These are phyloP conservation scores for Carapus acus DNA, from an alignment of 2,797 vertebrate genomes.

Conservation along the genomic window DNA sequence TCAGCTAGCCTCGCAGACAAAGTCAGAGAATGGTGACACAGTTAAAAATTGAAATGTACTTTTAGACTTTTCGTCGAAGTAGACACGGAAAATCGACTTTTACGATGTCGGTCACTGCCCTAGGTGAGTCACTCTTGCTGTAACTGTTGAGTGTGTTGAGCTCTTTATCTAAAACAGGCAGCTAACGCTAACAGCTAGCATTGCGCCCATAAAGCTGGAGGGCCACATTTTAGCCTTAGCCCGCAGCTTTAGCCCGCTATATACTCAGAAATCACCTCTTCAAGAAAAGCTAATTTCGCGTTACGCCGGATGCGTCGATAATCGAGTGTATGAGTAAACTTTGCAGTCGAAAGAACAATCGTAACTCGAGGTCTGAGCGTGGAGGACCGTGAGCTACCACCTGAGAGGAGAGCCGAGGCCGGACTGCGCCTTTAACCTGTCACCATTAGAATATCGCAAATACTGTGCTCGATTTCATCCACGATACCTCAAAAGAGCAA, in stretches of 20 bases:
- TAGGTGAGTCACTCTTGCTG: constrained; percentile 58
- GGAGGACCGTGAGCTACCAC: no score
- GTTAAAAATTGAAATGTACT: constrained; percentile 53
- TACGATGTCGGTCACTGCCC: constrained; percentile 68
- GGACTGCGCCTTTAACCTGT: no score
- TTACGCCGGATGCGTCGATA: no score
- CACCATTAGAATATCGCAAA: no score
- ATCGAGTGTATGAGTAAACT: no score
- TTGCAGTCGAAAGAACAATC: no score
- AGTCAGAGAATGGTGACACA: constrained; percentile 10
- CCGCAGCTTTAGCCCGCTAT: neutral
- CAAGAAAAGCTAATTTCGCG: no score
- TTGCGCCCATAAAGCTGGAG: neutral
- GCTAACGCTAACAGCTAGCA: constrained; percentile 5
- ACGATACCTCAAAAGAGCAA: no score
- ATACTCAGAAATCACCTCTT: no score
- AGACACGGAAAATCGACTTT: constrained; percentile 44
- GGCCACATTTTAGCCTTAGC: constrained; percentile 8
- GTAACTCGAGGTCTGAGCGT: no score
- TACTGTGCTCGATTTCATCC: no score
- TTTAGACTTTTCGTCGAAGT: constrained; percentile 30
- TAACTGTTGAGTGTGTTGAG: constrained; percentile 22
- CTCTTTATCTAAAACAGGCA: constrained; percentile 25
- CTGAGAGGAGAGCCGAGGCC: no score
- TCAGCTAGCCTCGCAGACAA: neutral